Base-by-base conservation (phyloP, 1,140 invertebrate genomes). In the Drosophila bocqueti region DNA sequence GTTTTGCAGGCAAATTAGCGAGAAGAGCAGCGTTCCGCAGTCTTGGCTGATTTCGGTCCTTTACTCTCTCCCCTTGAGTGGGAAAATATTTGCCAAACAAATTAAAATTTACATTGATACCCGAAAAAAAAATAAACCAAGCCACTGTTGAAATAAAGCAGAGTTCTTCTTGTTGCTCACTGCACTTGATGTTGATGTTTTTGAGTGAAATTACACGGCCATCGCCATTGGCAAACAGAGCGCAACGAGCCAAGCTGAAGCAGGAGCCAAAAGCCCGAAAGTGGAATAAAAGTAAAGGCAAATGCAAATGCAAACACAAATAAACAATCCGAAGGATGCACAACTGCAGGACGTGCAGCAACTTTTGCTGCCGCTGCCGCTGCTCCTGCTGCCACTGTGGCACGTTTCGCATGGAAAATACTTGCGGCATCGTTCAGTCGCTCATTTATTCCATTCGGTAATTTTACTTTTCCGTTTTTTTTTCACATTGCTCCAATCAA, bases 31-130 rank as follows among this genome's bases (percentile, higher is more conserved):
- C 50, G 29, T 57, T 58, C 66, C 31, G 45, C 58, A 61, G n/a
- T 36, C 34, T 34, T 26, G 24, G 18, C 38, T 24, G 24, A 43
- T 42, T 43, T 55, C 55, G 26, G n/a, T 73, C 34, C 18, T 10
- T 15, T 6, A 55, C 49, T 64, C 40, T 31, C 16, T 50, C 18
- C 24, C 2, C 36, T 26, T 11, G 11, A 31, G 86, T 67, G 40
- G 50, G 40, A 72, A 90, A 89, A 84, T 89, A 84, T 89, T 89
- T 89, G 81, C 81, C 47, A 84, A 89, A 84, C 85, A 89, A 89
- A 89, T 89, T 89, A 90, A 89, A 89, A 84, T 89, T 90, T 89
- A 89, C 84, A 90, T 90, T 90, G 85, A 89, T 89, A 89, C 83
- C 65, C 21, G 5, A n/a, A 11, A 26, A 11, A 26, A 40, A 24